A percentile compares a stretch with the other conserved stretches of the same genome.
Evolutionary conservation across 92 coral and sea anemone genomes (phyloP).

Genomic region (Bergia puertoricense): DNA sequence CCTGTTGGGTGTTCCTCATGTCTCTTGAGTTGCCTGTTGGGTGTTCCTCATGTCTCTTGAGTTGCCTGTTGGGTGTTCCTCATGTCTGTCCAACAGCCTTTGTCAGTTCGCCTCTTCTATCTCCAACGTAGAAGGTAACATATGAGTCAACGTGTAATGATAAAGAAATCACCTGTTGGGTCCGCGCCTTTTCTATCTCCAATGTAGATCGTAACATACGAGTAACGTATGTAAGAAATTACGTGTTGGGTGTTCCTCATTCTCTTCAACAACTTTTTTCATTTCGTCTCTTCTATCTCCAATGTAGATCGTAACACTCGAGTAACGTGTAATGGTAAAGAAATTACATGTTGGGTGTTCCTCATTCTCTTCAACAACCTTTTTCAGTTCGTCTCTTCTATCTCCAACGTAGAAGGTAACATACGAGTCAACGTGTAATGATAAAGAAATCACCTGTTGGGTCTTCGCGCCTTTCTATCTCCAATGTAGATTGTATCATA

Average conservation of each 20-base stretch:
- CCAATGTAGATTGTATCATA: conserved; percentile 15
- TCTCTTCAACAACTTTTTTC: background rate
- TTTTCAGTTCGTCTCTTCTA: too few species aligned
- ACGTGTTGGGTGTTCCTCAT: background rate
- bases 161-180: too few species aligned
- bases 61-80: background rate
- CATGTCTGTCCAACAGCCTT: background rate
- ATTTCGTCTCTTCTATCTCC: background rate
- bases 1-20: too few species aligned
- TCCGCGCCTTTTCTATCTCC: background rate
- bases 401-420: background rate
- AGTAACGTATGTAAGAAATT: background rate
- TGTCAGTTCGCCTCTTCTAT: too few species aligned
- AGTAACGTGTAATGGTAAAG: background rate
- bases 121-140: background rate
- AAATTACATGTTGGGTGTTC: background rate
- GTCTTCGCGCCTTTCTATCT: background rate
- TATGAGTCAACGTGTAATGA: too few species aligned
- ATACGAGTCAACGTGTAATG: background rate
- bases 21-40: too few species aligned
- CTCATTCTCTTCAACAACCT: background rate
- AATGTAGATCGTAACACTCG: background rate
- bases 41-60: too few species aligned
- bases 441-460: too few species aligned
- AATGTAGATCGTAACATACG: conserved; percentile 17